Evolutionary conservation across 1,140 invertebrate species (phyloP).

Genomic region (Tetraneura akinire): DNA sequence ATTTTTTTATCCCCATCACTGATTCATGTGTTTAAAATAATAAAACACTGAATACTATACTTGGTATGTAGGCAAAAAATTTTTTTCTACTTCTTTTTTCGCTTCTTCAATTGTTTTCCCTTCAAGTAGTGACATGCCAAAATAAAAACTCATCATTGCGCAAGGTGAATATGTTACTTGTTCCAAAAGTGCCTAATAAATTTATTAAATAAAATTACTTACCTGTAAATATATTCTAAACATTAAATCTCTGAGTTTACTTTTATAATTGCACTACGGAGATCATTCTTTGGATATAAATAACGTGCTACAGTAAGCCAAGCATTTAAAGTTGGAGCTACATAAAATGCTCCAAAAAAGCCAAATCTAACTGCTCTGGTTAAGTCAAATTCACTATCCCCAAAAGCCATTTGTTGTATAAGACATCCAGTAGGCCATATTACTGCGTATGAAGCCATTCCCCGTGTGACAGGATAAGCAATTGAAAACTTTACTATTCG

Average conservation of each 20-base stretch:
- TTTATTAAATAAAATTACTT: background rate
- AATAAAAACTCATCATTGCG: slow-evolving; percentile 78
- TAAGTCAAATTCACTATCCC: slow-evolving; percentile 50
- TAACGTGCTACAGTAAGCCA: slow-evolving; percentile 68
- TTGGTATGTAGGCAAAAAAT: slow-evolving; percentile 80
- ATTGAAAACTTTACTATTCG: slow-evolving; percentile 60
- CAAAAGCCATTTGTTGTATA: slow-evolving; percentile 61
- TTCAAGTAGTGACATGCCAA: slow-evolving; percentile 78
- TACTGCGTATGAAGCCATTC: slow-evolving; percentile 72
- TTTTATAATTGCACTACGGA: slow-evolving; percentile 70
- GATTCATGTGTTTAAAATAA: no score
- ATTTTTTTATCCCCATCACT: no score
- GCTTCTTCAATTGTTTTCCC: slow-evolving; percentile 69
- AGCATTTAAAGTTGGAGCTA: slow-evolving; percentile 71
- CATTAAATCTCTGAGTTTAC: slow-evolving; percentile 58
- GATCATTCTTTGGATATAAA: slow-evolving; percentile 67
- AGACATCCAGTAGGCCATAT: slow-evolving; percentile 72
- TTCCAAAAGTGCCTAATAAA: slow-evolving; percentile 71
- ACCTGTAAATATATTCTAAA: background rate
- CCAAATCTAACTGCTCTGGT: slow-evolving; percentile 62
- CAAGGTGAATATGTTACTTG: slow-evolving; percentile 79
- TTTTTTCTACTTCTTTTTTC: slow-evolving; percentile 70
- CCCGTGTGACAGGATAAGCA: slow-evolving; percentile 65
- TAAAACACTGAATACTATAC: slow-evolving; percentile 60
- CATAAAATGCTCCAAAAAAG: slow-evolving; percentile 70